Evolutionary conservation across 1,140 invertebrate species (phyloP).

Genomic region (Cotesia glomerata): DNA sequence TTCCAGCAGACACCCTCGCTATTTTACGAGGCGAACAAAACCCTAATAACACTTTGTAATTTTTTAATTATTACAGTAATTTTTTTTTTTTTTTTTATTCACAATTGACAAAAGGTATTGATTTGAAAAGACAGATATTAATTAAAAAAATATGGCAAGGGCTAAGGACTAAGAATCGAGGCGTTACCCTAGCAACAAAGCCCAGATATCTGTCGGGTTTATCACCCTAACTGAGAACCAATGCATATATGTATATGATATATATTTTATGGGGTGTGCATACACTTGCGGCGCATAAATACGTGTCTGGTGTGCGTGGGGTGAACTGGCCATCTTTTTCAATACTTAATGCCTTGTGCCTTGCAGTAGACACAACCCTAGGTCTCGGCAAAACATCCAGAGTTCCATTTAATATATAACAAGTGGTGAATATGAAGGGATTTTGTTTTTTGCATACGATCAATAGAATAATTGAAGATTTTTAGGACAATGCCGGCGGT

Average conservation of each 20-base stretch:
- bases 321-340: no score
- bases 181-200: slow-evolving; percentile 4
- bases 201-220: background rate
- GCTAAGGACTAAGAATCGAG: background rate
- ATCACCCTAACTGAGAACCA: background rate
- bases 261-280: background rate
- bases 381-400: no score
- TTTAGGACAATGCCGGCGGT: slow-evolving; percentile 39
- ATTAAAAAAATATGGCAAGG: background rate
- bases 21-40: no score
- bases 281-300: no score
- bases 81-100: no score
- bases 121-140: background rate
- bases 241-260: background rate
- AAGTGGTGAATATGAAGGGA: slow-evolving; percentile 30
- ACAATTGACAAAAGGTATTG: no score
- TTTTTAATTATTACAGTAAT: no score
- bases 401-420: background rate
- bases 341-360: no score
- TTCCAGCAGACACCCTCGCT: no score
- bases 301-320: no score
- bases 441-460: slow-evolving; percentile 41
- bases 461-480: slow-evolving; percentile 54
- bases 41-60: no score
- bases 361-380: no score